These are phyloP conservation scores for Cheilosia soror DNA, from an alignment of 2,888 invertebrate genomes.

Conservation along the genomic window DNA sequence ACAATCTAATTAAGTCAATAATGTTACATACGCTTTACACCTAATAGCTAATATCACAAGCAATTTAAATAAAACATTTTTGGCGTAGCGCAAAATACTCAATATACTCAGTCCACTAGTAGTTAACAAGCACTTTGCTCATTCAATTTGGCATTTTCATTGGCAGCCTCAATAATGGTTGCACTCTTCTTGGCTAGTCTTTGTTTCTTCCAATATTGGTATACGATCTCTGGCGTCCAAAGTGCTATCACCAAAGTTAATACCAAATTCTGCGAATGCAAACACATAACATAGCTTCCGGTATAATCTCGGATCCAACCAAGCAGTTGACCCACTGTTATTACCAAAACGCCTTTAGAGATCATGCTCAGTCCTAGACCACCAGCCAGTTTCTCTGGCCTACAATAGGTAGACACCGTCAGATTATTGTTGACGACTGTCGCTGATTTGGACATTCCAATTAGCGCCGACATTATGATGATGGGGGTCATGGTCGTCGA, in stretches of 20 bases:
- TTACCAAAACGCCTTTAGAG: conserved; percentile 88
- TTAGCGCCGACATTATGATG: conserved; percentile 86
- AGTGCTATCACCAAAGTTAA: conserved; percentile 85
- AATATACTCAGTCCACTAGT: conserved; percentile 1
- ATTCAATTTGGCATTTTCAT: conserved; percentile 41
- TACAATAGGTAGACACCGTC: conserved; percentile 87
- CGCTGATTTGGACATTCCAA: conserved; percentile 89
- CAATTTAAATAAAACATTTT: background rate
- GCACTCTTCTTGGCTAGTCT: background rate
- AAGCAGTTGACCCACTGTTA: conserved; percentile 87
- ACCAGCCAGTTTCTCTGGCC: conserved; percentile 86
- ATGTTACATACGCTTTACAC: background rate
- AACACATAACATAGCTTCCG: conserved; percentile 86
- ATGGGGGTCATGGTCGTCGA: conserved; percentile 85
- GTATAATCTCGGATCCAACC: conserved; percentile 88
- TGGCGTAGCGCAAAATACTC: conserved; percentile 21
- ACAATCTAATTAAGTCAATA: conserved; percentile 33
- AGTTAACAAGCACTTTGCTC: conserved; percentile 37
- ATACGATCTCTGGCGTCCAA: conserved; percentile 87
- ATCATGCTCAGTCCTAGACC: conserved; percentile 90
- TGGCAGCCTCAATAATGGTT: background rate
- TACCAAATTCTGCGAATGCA: conserved; percentile 87
- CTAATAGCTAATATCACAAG: conserved; percentile 39
- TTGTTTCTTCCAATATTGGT: conserved; percentile 82
- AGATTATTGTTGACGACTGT: conserved; percentile 90